phyloP scores from a whole-genome alignment of 2,888 invertebrate species.

The Caenorhabditis afra region DNA sequence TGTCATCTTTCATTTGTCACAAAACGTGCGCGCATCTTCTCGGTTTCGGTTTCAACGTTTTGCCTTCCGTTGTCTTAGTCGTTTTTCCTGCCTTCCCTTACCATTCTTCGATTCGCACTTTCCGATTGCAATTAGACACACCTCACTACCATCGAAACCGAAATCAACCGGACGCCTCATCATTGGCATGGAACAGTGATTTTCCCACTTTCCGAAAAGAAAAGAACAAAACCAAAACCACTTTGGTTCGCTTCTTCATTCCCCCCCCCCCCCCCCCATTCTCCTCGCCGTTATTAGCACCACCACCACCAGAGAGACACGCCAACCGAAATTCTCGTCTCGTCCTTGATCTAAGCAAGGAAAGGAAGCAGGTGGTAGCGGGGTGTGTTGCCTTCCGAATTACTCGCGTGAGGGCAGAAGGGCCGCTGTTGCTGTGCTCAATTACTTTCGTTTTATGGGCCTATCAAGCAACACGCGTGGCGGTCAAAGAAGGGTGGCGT shows the following conservation, averaged over 20 bases:
- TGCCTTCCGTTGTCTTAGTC: constrained; percentile 21
- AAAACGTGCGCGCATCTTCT: background rate
- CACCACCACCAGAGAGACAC: background rate
- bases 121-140: constrained; percentile 41
- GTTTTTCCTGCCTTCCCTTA: background rate
- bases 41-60: constrained; percentile 12
- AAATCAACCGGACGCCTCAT: constrained; percentile 26
- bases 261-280: background rate
- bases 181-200: constrained; percentile 41
- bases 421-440: constrained; percentile 12
- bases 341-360: constrained; percentile 38
- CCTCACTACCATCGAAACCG: constrained; percentile 36
- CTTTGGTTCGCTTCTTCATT: background rate
- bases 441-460: constrained; percentile 43
- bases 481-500: constrained; percentile 1
- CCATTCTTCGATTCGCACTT: background rate
- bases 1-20: constrained; percentile 53
- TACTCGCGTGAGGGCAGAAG: background rate
- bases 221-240: background rate
- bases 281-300: constrained; percentile 1
- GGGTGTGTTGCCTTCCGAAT: constrained; percentile 11
- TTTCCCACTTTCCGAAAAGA: constrained; percentile 2
- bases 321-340: constrained; percentile 21
- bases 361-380: constrained; percentile 37
- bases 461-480: constrained; percentile 47